Conservation (phyloP, 2,113 vertebrate genomes). For the Desmodus rotundus region DNA sequence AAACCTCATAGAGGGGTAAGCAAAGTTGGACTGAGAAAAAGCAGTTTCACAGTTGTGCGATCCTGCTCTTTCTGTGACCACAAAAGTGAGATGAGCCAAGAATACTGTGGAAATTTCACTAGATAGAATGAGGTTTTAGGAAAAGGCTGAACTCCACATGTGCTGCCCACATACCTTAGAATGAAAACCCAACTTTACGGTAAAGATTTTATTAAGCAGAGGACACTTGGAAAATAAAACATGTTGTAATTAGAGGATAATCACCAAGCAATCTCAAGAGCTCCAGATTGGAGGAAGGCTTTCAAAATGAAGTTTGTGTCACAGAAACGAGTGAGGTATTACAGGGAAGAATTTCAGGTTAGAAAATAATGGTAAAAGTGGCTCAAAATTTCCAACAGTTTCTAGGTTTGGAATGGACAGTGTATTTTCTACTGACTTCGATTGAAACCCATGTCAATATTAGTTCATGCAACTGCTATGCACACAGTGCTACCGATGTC, state of each 20-base stretch:
- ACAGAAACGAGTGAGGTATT: not conserved
- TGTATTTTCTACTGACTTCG: not conserved
- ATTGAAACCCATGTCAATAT: not conserved
- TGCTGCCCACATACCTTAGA: not conserved
- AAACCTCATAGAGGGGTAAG: not conserved
- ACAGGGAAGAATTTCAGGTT: not conserved
- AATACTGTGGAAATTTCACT: not conserved
- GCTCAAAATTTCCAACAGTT: not conserved
- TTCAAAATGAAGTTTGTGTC: not conserved
- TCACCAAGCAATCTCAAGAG: not conserved
- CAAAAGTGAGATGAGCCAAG: not conserved
- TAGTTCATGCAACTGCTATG: not conserved
- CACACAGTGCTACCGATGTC: accelerated
- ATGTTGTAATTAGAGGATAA: not conserved
- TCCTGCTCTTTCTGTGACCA: not conserved
- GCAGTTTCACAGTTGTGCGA: not conserved
- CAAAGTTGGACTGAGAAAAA: not conserved
- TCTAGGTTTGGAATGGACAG: not conserved
- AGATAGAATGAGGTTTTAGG: not conserved
- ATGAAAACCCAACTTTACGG: not conserved
- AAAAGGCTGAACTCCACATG: not conserved
- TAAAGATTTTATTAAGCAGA: not conserved
- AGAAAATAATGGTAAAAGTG: not conserved
- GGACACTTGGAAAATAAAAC: not conserved
- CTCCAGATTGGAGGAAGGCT: not conserved